A percentile compares a stretch with the other conserved stretches of the same genome.
phyloP scores from a whole-genome alignment of 1,140 invertebrate species.

The Ceratina calcarata region DNA sequence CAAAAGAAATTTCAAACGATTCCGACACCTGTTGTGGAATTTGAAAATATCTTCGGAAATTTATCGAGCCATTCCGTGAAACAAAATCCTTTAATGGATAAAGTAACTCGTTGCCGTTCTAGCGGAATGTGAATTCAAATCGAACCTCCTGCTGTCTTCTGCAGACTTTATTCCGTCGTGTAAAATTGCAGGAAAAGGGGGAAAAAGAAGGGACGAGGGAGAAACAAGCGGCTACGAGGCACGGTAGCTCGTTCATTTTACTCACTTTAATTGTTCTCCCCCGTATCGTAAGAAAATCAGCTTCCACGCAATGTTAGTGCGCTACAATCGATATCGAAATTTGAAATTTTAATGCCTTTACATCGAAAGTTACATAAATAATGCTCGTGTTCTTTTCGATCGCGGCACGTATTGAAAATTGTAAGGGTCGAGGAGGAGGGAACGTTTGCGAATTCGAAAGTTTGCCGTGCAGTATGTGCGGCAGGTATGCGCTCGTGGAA shows the following conservation, averaged over 20 bases:
- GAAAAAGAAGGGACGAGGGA: neutral
- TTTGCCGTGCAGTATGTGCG: neutral
- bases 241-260: conserved; percentile 18
- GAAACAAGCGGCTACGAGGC: neutral
- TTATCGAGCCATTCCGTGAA: neutral
- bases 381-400: neutral
- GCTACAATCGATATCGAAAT: neutral
- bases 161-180: neutral
- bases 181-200: neutral
- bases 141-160: neutral
- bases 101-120: neutral
- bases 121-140: neutral
- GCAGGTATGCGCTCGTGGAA: neutral
- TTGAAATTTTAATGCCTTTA: neutral
- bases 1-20: neutral
- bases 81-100: too few species aligned
- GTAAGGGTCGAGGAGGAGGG: neutral
- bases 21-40: too few species aligned
- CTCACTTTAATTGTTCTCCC: conserved; percentile 17
- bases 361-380: neutral
- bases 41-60: too few species aligned
- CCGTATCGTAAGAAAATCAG: neutral
- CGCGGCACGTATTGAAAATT: neutral
- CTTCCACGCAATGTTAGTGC: neutral
- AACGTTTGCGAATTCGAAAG: neutral